A percentile compares a stretch with the other conserved stretches of the same genome.
phyloP scores from a whole-genome alignment of 2,797 vertebrate genomes.

The Lagocephalus sceleratus region DNA sequence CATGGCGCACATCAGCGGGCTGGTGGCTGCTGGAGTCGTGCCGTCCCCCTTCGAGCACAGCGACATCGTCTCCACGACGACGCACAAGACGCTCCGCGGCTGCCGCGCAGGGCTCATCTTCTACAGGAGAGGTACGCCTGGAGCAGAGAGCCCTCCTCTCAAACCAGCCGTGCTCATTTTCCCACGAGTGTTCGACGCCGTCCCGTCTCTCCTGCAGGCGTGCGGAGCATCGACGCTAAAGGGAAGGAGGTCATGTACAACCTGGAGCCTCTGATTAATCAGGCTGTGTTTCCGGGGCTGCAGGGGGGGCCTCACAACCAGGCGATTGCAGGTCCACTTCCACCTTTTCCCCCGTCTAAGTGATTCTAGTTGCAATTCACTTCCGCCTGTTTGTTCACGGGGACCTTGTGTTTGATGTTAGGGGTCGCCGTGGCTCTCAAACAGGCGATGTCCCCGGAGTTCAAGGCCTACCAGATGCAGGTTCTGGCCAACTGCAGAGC shows the following conservation, averaged over 20 bases:
- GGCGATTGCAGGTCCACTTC: constrained; percentile 87
- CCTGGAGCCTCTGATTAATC: constrained; percentile 90
- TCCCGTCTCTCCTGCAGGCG: constrained; percentile 68
- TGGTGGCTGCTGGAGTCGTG: constrained; percentile 88
- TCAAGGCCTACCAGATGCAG: constrained; percentile 88
- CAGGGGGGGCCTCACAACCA: constrained; percentile 98
- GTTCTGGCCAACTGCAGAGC: constrained; percentile 88
- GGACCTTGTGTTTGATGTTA: constrained; percentile 42
- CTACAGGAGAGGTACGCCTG: constrained; percentile 85
- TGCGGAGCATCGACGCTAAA: constrained; percentile 86
- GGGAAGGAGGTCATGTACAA: constrained; percentile 90
- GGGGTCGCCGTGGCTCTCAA: constrained; percentile 91
- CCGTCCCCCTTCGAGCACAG: constrained; percentile 91
- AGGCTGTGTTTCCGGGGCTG: constrained; percentile 95
- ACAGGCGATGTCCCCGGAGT: constrained; percentile 90
- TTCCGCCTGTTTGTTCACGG: background rate
- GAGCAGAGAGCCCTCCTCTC: background rate
- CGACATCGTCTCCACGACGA: constrained; percentile 91
- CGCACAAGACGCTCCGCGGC: constrained; percentile 96
- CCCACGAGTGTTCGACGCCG: background rate
- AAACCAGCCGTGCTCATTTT: background rate
- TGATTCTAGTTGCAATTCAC: background rate
- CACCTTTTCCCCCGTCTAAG: background rate
- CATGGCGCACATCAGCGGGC: constrained; percentile 97
- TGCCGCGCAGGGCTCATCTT: constrained; percentile 94